Conservation (phyloP, 2,113 vertebrate genomes). For the Climacteris rufus region DNA sequence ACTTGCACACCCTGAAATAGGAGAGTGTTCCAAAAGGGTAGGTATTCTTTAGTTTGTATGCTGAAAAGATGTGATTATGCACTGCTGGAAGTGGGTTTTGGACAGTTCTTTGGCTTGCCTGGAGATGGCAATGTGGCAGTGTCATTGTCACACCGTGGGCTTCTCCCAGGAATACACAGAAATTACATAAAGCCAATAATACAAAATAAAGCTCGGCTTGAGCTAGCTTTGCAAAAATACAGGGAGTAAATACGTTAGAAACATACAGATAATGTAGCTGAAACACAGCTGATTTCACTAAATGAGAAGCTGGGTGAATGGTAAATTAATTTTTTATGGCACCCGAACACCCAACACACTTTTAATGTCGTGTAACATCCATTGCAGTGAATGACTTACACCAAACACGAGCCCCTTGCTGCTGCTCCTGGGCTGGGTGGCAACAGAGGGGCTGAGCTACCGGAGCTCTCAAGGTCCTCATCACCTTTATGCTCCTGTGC, state of each 20-base stretch:
- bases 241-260: neutral
- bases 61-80: fast-evolving
- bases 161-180: neutral
- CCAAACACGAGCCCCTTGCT: neutral
- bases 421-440: neutral
- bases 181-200: constrained; percentile 3
- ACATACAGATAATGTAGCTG: constrained; percentile 21
- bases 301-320: constrained; percentile 24
- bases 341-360: neutral
- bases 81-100: neutral
- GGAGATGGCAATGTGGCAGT: constrained; percentile 58
- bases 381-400: neutral
- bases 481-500: neutral
- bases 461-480: neutral
- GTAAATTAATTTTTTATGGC: constrained; percentile 54
- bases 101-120: neutral
- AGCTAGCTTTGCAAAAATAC: neutral
- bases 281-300: constrained; percentile 49
- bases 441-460: neutral
- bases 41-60: fast-evolving
- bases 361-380: neutral
- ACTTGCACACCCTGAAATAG: neutral
- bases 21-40: fast-evolving
- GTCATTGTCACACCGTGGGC: fast-evolving
- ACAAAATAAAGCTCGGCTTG: neutral